Evolutionary conservation across 2,888 invertebrate species (phyloP).

Genomic region (Agapetus fuscipes): DNA sequence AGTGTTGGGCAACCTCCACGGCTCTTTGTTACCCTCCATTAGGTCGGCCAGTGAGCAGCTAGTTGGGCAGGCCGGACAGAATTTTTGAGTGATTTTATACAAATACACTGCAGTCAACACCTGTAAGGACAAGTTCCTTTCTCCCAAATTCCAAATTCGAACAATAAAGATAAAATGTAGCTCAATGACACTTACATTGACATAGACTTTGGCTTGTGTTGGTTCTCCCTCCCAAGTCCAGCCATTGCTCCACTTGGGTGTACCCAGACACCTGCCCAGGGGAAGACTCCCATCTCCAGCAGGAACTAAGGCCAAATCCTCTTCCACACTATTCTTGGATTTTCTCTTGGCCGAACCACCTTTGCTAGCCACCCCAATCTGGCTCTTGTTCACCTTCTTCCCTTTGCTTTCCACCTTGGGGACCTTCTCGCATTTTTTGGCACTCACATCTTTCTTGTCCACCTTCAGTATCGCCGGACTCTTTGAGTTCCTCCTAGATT

Average conservation of each 20-base stretch:
- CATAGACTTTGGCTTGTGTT: conserved; percentile 73
- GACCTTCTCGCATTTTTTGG: conserved; percentile 9
- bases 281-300: conserved; percentile 28
- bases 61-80: too few relatives aligned
- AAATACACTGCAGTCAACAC: too few relatives aligned
- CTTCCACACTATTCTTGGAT: conserved; percentile 14
- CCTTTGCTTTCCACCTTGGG: conserved; percentile 21
- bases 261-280: conserved; percentile 14
- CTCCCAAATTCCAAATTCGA: too few relatives aligned
- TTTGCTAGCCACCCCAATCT: conserved; percentile 25
- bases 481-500: conserved; percentile 34
- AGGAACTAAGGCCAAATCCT: conserved; percentile 30
- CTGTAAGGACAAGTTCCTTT: too few relatives aligned
- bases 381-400: conserved; percentile 25
- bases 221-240: conserved; percentile 87
- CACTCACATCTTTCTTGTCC: conserved; percentile 22
- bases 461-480: conserved; percentile 32
- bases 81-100: too few relatives aligned
- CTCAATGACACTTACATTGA: conserved; percentile 69
- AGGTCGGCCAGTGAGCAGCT: too few relatives aligned
- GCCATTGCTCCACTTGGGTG: conserved; percentile 78
- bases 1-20: too few relatives aligned
- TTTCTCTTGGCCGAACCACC: conserved; percentile 23
- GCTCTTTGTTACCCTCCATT: too few relatives aligned
- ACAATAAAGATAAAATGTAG: too few relatives aligned